Evolutionary conservation across 1,140 invertebrate genomes (phyloP).

Genomic region (Neoseiulus cucumeris): DNA sequence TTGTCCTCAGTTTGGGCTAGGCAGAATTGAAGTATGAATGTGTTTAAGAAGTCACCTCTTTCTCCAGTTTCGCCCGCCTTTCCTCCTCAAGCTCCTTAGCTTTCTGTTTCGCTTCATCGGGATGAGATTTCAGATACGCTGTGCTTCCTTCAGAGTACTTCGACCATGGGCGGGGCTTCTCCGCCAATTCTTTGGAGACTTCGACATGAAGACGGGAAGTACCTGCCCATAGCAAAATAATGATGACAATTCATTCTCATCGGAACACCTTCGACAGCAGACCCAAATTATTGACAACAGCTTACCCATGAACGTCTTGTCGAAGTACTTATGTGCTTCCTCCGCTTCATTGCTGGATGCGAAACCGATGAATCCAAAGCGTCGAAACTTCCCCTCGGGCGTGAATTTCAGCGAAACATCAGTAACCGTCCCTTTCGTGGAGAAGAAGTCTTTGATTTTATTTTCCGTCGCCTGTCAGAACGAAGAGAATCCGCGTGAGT

Average conservation of each 20-base stretch:
- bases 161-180: conserved; percentile 7
- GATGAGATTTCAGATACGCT: conserved; percentile 17
- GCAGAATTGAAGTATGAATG: too few relatives aligned
- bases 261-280: not conserved
- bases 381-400: conserved; percentile 65
- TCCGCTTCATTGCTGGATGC: conserved; percentile 53
- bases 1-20: conserved; percentile 16
- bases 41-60: too few relatives aligned
- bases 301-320: conserved; percentile 59
- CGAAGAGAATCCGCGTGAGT: too few relatives aligned
- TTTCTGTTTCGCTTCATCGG: conserved; percentile 28
- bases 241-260: conserved; percentile 5
- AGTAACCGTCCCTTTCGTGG: conserved; percentile 57
- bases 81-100: conserved; percentile 23
- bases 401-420: conserved; percentile 81
- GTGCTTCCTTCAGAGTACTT: conserved; percentile 23
- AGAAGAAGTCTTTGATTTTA: conserved; percentile 51
- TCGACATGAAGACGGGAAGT: conserved; percentile 4
- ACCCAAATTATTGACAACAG: too few relatives aligned
- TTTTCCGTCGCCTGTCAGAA: conserved; percentile 49
- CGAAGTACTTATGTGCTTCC: conserved; percentile 49
- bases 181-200: conserved; percentile 1
- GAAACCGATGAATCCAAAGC: conserved; percentile 79
- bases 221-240: not conserved
- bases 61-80: conserved; percentile 16